Percentiles rank a stretch among this genome's conserved stretches.
phyloP scores from a whole-genome alignment of 2,888 invertebrate species.

The Pristionchus arcanus region DNA sequence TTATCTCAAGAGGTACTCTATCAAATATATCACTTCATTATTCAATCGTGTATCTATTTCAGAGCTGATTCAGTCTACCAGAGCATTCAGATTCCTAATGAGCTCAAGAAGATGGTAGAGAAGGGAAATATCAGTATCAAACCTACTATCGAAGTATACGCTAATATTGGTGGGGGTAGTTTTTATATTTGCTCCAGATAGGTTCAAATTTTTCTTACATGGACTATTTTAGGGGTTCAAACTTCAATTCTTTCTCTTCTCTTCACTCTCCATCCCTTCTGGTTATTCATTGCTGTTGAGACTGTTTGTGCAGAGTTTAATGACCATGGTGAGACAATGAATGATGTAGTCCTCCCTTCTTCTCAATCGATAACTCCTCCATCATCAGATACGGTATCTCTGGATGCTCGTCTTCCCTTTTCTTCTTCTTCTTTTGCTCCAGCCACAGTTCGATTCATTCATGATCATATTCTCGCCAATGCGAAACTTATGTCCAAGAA shows the following conservation, averaged over 20 bases:
- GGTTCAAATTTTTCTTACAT: not conserved
- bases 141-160: constrained; percentile 46
- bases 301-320: constrained; percentile 55
- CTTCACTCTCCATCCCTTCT: constrained; percentile 65
- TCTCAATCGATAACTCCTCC: not conserved
- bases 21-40: not conserved
- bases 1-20: constrained; percentile 51
- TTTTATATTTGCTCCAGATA: not conserved
- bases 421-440: constrained; percentile 42
- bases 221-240: constrained; percentile 61
- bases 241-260: constrained; percentile 63
- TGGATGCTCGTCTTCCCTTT: constrained; percentile 52
- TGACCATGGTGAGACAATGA: not conserved
- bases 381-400: not conserved
- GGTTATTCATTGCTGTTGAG: constrained; percentile 64
- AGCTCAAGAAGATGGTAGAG: constrained; percentile 39
- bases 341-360: not conserved
- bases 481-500: constrained; percentile 61
- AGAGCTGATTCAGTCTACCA: constrained; percentile 54
- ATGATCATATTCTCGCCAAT: constrained; percentile 62
- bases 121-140: constrained; percentile 46
- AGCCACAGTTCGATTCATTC: constrained; percentile 59
- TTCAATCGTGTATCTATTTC: not conserved
- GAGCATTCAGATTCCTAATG: constrained; percentile 12
- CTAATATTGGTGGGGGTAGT: constrained; percentile 54